Base-by-base conservation (phyloP, 2,888 invertebrate species). In the Agrotis puta region DNA sequence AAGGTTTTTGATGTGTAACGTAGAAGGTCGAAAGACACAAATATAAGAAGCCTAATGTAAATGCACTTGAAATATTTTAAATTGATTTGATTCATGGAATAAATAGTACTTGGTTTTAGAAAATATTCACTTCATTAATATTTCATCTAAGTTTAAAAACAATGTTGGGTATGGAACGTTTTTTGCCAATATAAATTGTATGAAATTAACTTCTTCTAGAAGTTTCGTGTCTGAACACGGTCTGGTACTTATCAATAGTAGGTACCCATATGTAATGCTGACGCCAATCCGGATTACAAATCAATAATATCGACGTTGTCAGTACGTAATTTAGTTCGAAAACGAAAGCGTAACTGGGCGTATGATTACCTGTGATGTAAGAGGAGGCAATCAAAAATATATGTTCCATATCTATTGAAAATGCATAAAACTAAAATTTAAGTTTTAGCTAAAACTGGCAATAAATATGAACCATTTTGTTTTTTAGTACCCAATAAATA, bases 291-390 rank as follows among this genome's bases (percentile, higher is more conserved):
- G 33, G 33, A 56, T 51, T 45, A 50, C 18, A 45, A 39, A 74
- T 69, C 53, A 57, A 77, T 77, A 27, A 0, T 27, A 54, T 77
- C 33, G 9, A 51, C 14, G 50, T 22, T 62, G 16, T 50, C 56
- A 61, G 24, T 62, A 39, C 2, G 77, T 56, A 77, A 77, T 62
- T 73, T 77, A 59, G 47, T 70, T 74, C 39, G 45, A 45, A 73
- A 70, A 77, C 77, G 70, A 47, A 47, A 58, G 11, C 7, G 20
- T 69, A 62, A 77, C 50, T 24, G 48, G 54, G 74, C 71, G 63
- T 59, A 45, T 70, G 53, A 70, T 78, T 75, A 59, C 48, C 56
- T 48, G 33, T n/a, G n/a, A 2, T 24, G 18, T 53, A 39, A 75
- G 20, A 24, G 20, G 45, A 16, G 27, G 47, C 50, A 43, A 75